Evolutionary conservation across 2,888 invertebrate genomes (phyloP), one percentile per base, ranked within the genome.

Genomic region (Spodoptera picta): DNA sequence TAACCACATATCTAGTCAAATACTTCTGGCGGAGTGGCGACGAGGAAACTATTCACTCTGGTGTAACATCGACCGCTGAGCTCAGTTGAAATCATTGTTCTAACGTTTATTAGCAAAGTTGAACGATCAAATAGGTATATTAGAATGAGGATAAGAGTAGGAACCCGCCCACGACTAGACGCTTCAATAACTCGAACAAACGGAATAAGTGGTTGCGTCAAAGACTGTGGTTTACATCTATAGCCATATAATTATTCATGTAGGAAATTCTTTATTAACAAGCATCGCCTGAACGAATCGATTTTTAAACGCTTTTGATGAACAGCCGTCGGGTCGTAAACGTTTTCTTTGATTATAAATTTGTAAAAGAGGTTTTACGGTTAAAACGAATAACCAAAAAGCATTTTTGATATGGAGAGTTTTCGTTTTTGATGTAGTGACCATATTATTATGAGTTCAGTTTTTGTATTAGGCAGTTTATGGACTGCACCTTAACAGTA

Each of bases 21-120:
- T 78, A 79, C 73, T 69, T 77, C 51, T 60, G 58, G 56, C 45
- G 58, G 48, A 74, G 70, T 68, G 66, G 70, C 64, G 59, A 67
- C 55, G 59, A 50, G 53, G 58, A 74, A 82, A 83, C 83, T 83
- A 82, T 85, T 82, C 78, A 81, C 74, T 80, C 65, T 60, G 69
- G 58, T 76, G 65, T 79, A 78, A 83, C 72, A 76, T 66, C 75
- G 72, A 81, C 82, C 79, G 70, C 78, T 59, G 72, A 75, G 70
- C 61, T 64, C 67, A 61, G 69, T 70, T 69, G 62, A 80, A 83
- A 83, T 84, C 73, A 83, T 80, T 80, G 82, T 80, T 83, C 81
- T 63, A 82, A 81, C 84, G 81, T 83, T 83, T 83, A 85, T 85
- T 84, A 80, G 75, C 66, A 82, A 83, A 85, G 84, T 84, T 85